Conservation (phyloP, 2,113 vertebrate species). For the Tragelaphus scriptus region DNA sequence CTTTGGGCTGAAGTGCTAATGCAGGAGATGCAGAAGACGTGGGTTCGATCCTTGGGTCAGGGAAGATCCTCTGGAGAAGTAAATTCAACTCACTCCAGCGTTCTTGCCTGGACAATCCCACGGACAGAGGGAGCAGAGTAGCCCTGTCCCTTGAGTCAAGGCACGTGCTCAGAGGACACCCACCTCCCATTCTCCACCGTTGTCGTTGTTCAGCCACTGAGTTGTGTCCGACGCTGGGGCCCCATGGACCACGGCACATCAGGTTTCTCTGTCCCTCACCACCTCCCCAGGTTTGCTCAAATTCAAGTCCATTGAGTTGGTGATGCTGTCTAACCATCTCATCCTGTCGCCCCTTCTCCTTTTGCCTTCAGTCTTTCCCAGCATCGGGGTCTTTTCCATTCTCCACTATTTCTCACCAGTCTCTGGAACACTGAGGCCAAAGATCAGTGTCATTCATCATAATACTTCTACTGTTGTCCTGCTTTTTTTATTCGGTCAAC, state of each 20-base stretch:
- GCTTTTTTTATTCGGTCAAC: neutral
- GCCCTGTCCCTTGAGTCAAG: neutral
- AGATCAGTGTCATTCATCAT: neutral
- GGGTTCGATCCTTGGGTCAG: neutral
- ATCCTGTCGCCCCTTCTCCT: neutral
- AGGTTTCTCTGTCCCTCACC: neutral
- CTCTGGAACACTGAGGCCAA: neutral
- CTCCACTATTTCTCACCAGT: neutral
- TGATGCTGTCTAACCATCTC: neutral
- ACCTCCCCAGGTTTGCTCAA: neutral
- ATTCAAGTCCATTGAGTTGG: neutral
- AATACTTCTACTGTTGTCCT: neutral
- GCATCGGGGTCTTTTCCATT: neutral
- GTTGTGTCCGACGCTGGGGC: neutral
- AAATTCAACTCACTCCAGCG: neutral
- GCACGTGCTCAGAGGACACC: neutral
- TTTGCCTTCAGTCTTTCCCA: neutral
- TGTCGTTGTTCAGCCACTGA: fast-evolving
- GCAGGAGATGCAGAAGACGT: neutral
- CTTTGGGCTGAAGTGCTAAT: neutral
- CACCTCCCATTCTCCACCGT: neutral
- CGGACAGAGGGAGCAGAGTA: neutral
- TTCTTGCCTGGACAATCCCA: neutral
- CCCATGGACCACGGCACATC: neutral
- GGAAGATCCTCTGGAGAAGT: neutral